Evolutionary conservation across 2,113 vertebrate genomes (phyloP).

Genomic region (Alosa alosa): DNA sequence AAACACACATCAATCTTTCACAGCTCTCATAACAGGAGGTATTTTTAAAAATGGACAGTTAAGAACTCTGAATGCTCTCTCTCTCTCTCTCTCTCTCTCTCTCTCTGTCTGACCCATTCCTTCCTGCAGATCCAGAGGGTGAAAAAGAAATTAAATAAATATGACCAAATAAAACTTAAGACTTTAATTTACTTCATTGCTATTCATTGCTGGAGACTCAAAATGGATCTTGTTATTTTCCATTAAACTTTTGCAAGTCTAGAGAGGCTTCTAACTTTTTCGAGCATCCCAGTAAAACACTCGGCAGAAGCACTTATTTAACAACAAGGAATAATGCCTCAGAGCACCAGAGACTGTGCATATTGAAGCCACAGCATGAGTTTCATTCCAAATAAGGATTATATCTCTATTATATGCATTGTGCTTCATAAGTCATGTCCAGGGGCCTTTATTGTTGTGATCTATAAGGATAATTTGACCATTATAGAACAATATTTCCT

Average conservation of each 20-base stretch:
- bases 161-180: background rate
- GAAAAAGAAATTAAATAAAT: background rate
- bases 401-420: background rate
- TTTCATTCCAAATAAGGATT: background rate
- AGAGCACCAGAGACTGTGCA: background rate
- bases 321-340: background rate
- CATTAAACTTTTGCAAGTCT: slow-evolving; percentile 2
- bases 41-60: background rate
- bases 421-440: background rate
- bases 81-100: background rate
- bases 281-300: background rate
- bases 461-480: background rate
- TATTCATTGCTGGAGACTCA: background rate
- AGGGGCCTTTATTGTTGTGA: background rate
- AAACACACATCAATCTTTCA: slow-evolving; percentile 17
- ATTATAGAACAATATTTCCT: background rate
- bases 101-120: background rate
- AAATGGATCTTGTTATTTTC: slow-evolving; percentile 5
- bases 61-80: background rate
- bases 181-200: background rate
- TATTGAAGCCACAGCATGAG: background rate
- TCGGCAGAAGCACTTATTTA: background rate
- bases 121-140: background rate
- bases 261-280: background rate
- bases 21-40: slow-evolving; percentile 12